Evolutionary conservation across 2,113 vertebrate species (phyloP), one percentile per base, ranked within the genome.

Genomic region (Archocentrus centrarchus): DNA sequence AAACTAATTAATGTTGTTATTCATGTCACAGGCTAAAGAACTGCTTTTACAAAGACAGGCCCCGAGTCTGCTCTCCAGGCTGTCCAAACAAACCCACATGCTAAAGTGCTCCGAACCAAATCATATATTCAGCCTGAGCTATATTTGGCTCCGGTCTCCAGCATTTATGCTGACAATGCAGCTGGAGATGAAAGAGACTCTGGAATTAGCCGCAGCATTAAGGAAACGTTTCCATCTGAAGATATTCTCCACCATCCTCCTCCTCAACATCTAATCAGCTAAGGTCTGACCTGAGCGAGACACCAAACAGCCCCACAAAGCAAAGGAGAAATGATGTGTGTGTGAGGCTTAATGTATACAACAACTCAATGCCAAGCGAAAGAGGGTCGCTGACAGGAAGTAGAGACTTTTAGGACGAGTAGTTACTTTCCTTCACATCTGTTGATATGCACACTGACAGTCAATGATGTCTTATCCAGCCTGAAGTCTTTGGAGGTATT

Each of bases 111-210:
- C 75, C 15, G 22, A 73, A 73, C 75, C 37, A 35, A 80, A 84
- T 89, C 82, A 86, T 73, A 82, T 55, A 83, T 79, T 81, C 81
- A 82, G 27, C 4, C 14, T 64, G 13, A 0, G 27, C 81, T 86
- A 85, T 63, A 86, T 82, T 73, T 82, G 75, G 85, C 83, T 77
- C 17, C 2, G 0, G 18, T 63, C 15, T 44, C 59, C 47, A 59
- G 32, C 30, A 63, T 79, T 80, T 62, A 59, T 55, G 59, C 73
- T 30, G 62, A 84, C 35, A 17, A 37, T 57, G 86, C 68, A 80
- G 59, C 35, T 59, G 15, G 63, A 81, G 82, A 90, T 91, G 61
- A 91, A 82, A 84, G 86, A 82, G 84, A 80, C 64, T 84, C 59
- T 32, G 79, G 81, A 84, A 86, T 84, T 55, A 80, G 57, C 79